Base-by-base conservation (phyloP, 2,797 vertebrate genomes). In the Sebastes hopkinsi region DNA sequence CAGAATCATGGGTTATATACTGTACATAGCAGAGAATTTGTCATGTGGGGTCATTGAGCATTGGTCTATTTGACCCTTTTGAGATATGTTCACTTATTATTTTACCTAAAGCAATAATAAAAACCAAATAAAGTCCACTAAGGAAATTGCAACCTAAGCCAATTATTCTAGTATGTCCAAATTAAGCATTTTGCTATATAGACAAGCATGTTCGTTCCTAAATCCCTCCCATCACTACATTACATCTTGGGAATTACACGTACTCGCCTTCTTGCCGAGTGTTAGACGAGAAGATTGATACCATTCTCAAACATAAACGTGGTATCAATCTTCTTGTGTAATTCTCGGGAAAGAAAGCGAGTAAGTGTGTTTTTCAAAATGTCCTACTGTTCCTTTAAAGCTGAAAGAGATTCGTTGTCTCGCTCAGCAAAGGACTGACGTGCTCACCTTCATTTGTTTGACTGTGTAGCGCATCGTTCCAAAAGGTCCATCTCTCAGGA, bases 381-480 rank as follows among this genome's bases (percentile, higher is more conserved):
- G 23, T 60, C 18, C 4, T 22, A 3, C 22, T 5, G 1, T 54
- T 55, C 14, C 5, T 73, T 52, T 20, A 55, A 32, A 62, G n/a
- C 25, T 29, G 10, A 34, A n/a, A 30, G 23, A 29, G 4, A 29
- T n/a, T 67, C 4, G 2, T 34, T 25, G 14, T 70, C 8, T 18
- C 50, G 27, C 2, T 27, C 3, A 34, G 1, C 68, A 60, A n/a
- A 38, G 16, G 20, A 34, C 4, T 3, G 2, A 16, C 0, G 4
- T 2, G 13, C 83, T 94, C 77, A 97, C 99, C 97, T 99, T 99
- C 97, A 97, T 98, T 90, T 99, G 98, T 89, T 99, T 99, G 86
- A 99, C 94, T 0, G 98, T 98, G 94, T 99, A 99, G 88, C 97
- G 94, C 96, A 99, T 96, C 0, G 97, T 99, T 80, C 98, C 98